These are phyloP conservation scores for Caenorhabditis sulstoni DNA, from an alignment of 2,888 invertebrate species.

Conservation along the genomic window DNA sequence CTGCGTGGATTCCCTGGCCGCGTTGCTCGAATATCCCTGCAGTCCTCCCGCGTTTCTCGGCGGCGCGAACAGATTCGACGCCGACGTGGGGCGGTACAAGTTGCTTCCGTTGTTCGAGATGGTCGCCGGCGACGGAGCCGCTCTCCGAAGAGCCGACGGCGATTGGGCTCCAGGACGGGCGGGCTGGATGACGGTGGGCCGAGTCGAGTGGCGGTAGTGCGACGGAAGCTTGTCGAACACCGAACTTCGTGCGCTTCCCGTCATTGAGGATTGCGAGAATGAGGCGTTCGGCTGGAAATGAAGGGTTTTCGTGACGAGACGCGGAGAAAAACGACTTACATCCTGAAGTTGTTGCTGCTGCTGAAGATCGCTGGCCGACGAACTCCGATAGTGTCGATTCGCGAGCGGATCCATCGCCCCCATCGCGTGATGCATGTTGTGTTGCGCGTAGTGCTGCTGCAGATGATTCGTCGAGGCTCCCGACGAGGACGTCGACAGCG, in stretches of 20 bases:
- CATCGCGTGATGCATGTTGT: slow-evolving; percentile 42
- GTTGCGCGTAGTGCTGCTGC: slow-evolving; percentile 58
- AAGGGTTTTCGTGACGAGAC: neutral
- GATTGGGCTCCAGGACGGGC: slow-evolving; percentile 61
- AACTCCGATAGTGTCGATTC: slow-evolving; percentile 65
- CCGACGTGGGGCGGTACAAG: slow-evolving; percentile 64
- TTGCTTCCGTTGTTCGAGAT: slow-evolving; percentile 28
- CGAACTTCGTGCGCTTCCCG: slow-evolving; percentile 56
- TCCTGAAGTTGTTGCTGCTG: slow-evolving; percentile 24
- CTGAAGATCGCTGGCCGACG: slow-evolving; percentile 74
- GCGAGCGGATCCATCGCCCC: slow-evolving; percentile 3
- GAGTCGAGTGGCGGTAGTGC: slow-evolving; percentile 72
- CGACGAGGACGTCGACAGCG: slow-evolving; percentile 26
- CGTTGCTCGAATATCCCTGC: slow-evolving; percentile 63
- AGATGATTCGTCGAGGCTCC: slow-evolving; percentile 33
- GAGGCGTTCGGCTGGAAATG: slow-evolving; percentile 67
- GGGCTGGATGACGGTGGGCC: slow-evolving; percentile 76
- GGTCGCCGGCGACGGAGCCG: slow-evolving; percentile 31
- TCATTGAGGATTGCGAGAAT: slow-evolving; percentile 68
- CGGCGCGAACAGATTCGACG: slow-evolving; percentile 65
- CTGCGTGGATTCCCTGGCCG: slow-evolving; percentile 58
- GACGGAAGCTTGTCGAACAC: slow-evolving; percentile 71
- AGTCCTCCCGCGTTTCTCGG: slow-evolving; percentile 54
- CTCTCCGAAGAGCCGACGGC: slow-evolving; percentile 63
- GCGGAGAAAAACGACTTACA: too few relatives aligned